Evolutionary conservation across 2,113 vertebrate genomes (phyloP).

Genomic region (Vireo altiloquus): DNA sequence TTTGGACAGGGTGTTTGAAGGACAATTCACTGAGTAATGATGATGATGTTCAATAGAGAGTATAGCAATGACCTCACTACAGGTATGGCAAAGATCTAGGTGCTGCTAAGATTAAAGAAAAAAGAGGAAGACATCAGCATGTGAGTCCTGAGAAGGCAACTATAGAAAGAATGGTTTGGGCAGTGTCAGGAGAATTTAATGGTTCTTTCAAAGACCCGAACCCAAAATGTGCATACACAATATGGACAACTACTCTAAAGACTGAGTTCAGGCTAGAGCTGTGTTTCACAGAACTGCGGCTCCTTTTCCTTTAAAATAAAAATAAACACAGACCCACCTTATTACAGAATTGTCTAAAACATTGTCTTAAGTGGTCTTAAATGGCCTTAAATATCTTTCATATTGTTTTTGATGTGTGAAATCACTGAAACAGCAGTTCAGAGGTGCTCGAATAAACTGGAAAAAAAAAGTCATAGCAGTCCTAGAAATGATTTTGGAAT

Average conservation of each 20-base stretch:
- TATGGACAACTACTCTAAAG: neutral
- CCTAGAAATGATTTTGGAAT: no score
- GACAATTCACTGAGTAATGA: neutral
- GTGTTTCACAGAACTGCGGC: neutral
- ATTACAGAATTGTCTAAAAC: neutral
- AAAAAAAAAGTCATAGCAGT: no score
- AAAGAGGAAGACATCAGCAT: neutral
- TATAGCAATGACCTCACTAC: neutral
- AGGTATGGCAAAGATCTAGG: neutral
- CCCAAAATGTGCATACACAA: neutral
- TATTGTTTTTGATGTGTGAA: neutral
- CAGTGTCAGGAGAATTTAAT: neutral
- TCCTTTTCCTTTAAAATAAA: neutral
- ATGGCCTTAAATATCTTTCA: neutral
- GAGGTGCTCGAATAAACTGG: neutral
- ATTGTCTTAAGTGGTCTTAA: neutral
- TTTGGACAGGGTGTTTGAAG: neutral
- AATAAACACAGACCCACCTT: neutral
- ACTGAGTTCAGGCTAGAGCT: neutral
- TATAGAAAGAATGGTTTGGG: neutral
- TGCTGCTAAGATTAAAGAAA: neutral
- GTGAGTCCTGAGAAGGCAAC: neutral
- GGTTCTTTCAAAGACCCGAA: neutral
- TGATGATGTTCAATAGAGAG: neutral
- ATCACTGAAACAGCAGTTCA: neutral